Conservation (phyloP, 2,797 vertebrate genomes). For the Cuculus canorus region DNA sequence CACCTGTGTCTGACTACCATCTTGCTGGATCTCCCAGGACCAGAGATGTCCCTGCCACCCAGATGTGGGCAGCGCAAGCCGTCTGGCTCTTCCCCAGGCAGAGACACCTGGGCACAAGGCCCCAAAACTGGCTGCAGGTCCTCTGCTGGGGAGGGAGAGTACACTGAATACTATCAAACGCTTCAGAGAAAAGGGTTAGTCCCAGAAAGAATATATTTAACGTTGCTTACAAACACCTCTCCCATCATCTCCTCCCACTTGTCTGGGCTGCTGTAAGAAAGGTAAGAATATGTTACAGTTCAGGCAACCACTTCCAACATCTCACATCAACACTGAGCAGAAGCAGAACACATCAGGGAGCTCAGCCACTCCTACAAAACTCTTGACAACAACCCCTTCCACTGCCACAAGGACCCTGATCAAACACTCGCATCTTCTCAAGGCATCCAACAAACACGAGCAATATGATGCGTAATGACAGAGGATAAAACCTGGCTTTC, state of each 20-base stretch:
- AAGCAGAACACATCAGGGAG: background rate
- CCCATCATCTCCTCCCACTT: background rate
- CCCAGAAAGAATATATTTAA: background rate
- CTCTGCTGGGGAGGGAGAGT: background rate
- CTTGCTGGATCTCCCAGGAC: constrained; percentile 29
- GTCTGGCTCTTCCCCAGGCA: background rate
- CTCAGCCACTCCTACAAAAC: background rate
- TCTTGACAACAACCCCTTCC: background rate
- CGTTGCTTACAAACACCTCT: background rate
- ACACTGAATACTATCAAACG: background rate
- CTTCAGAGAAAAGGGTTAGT: background rate
- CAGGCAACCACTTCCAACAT: background rate
- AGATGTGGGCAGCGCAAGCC: background rate
- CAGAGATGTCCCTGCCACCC: background rate
- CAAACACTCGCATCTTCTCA: background rate
- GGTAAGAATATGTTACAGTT: background rate
- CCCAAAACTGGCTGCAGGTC: fast-evolving
- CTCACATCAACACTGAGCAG: background rate
- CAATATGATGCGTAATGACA: background rate
- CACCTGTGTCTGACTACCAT: background rate
- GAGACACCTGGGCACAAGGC: fast-evolving
- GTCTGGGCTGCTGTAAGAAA: background rate
- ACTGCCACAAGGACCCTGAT: background rate
- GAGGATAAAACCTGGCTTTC: background rate
- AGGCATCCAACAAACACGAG: background rate